Conservation (phyloP, 2,888 invertebrate species). For the Chironomus riparius region DNA sequence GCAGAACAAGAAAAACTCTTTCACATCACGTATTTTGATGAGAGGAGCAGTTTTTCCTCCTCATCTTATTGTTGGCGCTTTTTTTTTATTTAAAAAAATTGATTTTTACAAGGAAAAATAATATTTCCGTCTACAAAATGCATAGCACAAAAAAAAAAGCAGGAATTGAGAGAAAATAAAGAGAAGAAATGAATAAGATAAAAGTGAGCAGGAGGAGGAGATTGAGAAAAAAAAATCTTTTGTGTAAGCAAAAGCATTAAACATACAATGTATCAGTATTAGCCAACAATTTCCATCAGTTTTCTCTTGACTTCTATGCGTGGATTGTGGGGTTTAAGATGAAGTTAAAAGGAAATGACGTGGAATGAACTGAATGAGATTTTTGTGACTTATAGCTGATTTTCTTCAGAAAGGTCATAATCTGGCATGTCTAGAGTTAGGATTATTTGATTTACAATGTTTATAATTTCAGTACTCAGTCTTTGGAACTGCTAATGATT, state of each 20-base stretch:
- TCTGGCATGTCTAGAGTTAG: no score
- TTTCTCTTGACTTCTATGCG: neutral
- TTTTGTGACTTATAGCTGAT: no score
- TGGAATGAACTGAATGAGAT: no score
- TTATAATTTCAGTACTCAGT: no score
- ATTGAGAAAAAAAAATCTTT: neutral
- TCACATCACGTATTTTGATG: slow-evolving; percentile 12
- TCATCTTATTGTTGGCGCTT: neutral
- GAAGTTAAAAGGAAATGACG: no score
- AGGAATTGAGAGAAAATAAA: no score
- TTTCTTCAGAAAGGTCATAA: no score
- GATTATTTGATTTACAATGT: no score
- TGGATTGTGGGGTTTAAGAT: no score
- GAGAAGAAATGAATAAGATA: no score
- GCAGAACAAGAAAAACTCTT: neutral
- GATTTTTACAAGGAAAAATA: slow-evolving; percentile 5
- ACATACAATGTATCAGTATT: slow-evolving; percentile 4
- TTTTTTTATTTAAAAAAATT: neutral
- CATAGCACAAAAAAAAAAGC: no score
- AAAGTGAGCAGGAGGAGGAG: neutral
- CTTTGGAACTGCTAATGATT: no score
- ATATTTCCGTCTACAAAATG: neutral
- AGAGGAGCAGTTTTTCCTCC: slow-evolving; percentile 5
- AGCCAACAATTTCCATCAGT: neutral
- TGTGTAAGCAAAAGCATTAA: neutral